phyloP scores from a whole-genome alignment of 35 echinoderm and acorn worm species.

The Apostichopus californicus region DNA sequence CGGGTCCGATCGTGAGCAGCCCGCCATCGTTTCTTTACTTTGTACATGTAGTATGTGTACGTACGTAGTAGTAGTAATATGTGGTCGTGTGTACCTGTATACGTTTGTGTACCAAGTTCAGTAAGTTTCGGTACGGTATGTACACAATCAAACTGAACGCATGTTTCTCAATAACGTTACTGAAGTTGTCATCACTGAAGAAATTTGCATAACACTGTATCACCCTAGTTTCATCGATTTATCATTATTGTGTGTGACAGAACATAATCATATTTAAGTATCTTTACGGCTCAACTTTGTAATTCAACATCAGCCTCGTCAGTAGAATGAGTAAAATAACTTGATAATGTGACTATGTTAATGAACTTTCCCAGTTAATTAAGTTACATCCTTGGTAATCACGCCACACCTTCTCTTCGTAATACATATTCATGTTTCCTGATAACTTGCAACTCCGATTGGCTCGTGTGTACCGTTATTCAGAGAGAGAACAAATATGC shows the following conservation, averaged over 20 bases:
- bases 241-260: not conserved
- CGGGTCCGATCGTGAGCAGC: slow-evolving; percentile 15
- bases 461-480: slow-evolving; percentile 18
- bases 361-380: not conserved
- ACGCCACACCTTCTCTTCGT: slow-evolving; percentile 2
- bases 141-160: slow-evolving; percentile 6
- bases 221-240: slow-evolving; percentile 41
- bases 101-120: not conserved
- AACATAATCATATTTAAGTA: not conserved
- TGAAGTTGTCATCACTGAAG: slow-evolving; percentile 38
- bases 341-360: not conserved
- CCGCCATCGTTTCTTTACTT: slow-evolving; percentile 32
- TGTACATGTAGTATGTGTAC: not conserved
- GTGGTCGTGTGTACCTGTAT: not conserved
- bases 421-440: slow-evolving; percentile 22
- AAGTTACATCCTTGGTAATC: slow-evolving; percentile 28
- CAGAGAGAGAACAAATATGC: slow-evolving; percentile 9
- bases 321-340: not conserved
- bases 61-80: not conserved
- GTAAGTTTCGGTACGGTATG: not conserved
- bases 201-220: slow-evolving; percentile 49
- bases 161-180: slow-evolving; percentile 1
- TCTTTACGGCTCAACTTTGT: not conserved
- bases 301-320: not conserved
- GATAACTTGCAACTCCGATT: not conserved